Percentiles rank a stretch among this genome's conserved stretches.
phyloP scores from a whole-genome alignment of 2,113 vertebrate genomes.

The Falcunculus frontatus region DNA sequence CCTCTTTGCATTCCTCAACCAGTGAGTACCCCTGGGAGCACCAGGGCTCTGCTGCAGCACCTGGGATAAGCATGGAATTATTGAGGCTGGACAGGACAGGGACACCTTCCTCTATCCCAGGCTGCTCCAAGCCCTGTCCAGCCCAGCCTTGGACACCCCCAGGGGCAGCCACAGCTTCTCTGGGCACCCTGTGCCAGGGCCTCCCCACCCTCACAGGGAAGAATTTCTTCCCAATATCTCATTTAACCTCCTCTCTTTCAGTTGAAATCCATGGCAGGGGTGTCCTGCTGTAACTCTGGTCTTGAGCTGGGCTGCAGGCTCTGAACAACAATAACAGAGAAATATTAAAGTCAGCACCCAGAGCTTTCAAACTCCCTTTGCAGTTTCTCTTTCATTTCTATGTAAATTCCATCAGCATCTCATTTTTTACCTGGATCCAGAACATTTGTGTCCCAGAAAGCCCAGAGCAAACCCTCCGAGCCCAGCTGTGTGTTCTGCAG shows the following conservation, averaged over 20 bases:
- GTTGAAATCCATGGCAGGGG: not conserved
- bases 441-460: not conserved
- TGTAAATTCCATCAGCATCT: not conserved
- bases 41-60: not conserved
- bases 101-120: not conserved
- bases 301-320: not conserved
- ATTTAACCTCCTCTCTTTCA: not conserved
- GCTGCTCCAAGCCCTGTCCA: accelerated
- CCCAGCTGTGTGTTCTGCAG: not conserved
- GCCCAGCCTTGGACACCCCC: not conserved
- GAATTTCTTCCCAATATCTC: not conserved
- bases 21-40: conserved; percentile 81
- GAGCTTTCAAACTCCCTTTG: not conserved
- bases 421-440: not conserved
- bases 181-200: not conserved
- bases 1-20: conserved; percentile 94
- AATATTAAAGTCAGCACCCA: not conserved
- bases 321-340: not conserved
- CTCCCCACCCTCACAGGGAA: not conserved
- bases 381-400: not conserved
- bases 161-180: not conserved
- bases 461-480: not conserved
- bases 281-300: not conserved
- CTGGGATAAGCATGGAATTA: not conserved
- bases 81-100: not conserved